Base-by-base conservation (phyloP, 1,140 invertebrate genomes). In the Agrypnia vestita region DNA sequence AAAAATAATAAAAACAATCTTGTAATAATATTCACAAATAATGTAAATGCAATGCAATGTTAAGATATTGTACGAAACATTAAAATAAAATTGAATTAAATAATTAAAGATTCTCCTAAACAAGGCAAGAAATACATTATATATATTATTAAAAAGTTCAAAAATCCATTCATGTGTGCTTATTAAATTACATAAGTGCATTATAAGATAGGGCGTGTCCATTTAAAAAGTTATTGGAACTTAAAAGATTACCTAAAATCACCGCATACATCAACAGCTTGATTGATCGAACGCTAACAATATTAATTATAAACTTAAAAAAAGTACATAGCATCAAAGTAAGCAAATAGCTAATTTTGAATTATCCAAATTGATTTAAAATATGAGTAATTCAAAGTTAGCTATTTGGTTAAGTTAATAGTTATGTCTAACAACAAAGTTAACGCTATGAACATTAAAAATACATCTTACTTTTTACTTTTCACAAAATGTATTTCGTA, bases 241-340 rank as follows among this genome's bases (percentile, higher is more conserved):
- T 35, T 51, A 12, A 71, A 71, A 21, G 19, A 51, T 51, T 53
- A 17, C 19, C 11, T 71, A 53, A 17, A 21, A 62, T 62, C 12
- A 62, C 13, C 1, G 47, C 47, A 71, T 47, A 49, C 15, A 49
- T 51, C 15, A 51, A 51, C 67, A 51, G 17, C 25, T 71, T 71
- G 67, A 71, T 71, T 71, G 67, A 53, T 71, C 10, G 19, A 71
- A 71, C 67, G 67, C 67, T 51, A 71, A 51, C 25, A 47, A 51
- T 25, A 49, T 47, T 25, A 71, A n/a, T 19, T 47, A 64, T 71
- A 13, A 71, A 71, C n/a, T 71, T 49, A 21, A 25, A 46, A n/a
- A 51, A 13, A 71, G 8, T 19, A 53, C 13, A 35, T 35, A 3
- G 6, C 6, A 35, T 35, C 6, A 35, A 35, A 3, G 1, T 35